Percentiles rank a stretch among this genome's conserved stretches.
Evolutionary conservation across 2,797 vertebrate genomes (phyloP).

Genomic region (Megalops cyprinoides): DNA sequence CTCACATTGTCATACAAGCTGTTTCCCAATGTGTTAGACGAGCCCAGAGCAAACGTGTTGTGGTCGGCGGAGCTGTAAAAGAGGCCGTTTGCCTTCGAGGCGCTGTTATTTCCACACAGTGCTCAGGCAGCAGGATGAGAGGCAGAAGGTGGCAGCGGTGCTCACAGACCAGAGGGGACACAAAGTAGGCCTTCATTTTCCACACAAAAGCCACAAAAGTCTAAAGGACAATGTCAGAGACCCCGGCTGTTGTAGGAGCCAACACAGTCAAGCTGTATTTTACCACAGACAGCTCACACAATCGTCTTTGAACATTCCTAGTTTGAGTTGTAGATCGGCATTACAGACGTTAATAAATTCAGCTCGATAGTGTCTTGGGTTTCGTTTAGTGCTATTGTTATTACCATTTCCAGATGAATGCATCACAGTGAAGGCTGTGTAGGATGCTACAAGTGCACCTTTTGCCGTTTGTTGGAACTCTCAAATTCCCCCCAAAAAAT

Average conservation of each 20-base stretch:
- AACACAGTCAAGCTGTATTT: not conserved
- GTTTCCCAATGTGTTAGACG: slow-evolving; percentile 33
- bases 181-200: slow-evolving; percentile 27
- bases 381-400: not conserved
- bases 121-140: not conserved
- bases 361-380: not conserved
- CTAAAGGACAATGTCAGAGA: slow-evolving; percentile 22
- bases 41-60: slow-evolving; percentile 33
- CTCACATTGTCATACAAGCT: slow-evolving; percentile 37
- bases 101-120: slow-evolving; percentile 6
- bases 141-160: slow-evolving; percentile 8
- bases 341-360: not conserved
- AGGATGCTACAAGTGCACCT: not conserved
- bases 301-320: not conserved
- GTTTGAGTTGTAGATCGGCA: not conserved
- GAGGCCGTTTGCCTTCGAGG: slow-evolving; percentile 15
- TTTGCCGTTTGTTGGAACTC: not conserved
- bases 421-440: not conserved
- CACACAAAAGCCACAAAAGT: not conserved
- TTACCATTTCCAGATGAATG: not conserved
- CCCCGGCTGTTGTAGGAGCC: not conserved
- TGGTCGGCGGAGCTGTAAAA: not conserved
- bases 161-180: not conserved
- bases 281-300: not conserved
- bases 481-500: not conserved